Evolutionary conservation across 2,113 vertebrate genomes (phyloP).

Genomic region (Mola mola): DNA sequence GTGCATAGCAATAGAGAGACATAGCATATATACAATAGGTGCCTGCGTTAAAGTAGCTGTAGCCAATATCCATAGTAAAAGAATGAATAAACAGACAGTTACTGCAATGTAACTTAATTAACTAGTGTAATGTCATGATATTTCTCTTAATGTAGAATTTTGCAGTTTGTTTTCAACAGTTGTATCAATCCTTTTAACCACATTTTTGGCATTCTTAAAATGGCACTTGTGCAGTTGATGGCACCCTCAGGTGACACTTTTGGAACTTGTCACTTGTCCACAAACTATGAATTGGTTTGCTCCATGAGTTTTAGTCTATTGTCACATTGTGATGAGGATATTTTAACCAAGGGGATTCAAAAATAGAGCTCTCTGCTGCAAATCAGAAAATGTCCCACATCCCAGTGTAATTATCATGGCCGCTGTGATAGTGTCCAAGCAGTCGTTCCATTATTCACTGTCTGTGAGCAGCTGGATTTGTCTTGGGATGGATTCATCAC

Average conservation of each 20-base stretch:
- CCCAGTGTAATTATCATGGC: constrained; percentile 21
- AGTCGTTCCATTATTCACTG: constrained; percentile 36
- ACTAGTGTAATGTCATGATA: too few species aligned
- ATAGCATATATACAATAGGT: too few species aligned
- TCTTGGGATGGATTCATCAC: constrained; percentile 16
- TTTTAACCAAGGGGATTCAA: neutral
- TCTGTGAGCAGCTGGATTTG: constrained; percentile 36
- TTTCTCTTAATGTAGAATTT: too few species aligned
- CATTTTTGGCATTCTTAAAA: too few species aligned
- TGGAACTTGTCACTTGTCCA: neutral
- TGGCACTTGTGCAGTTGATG: neutral
- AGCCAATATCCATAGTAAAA: too few species aligned
- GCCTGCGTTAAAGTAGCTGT: too few species aligned
- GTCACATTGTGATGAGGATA: neutral
- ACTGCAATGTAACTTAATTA: too few species aligned
- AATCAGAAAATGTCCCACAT: constrained; percentile 16
- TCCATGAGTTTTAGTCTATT: neutral
- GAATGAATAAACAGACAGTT: too few species aligned
- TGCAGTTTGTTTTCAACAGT: too few species aligned
- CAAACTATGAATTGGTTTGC: neutral
- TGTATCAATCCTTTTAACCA: too few species aligned
- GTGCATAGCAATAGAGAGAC: too few species aligned
- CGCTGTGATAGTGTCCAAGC: constrained; percentile 32
- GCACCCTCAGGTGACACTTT: neutral
- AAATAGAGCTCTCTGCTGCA: neutral